Base-by-base conservation (phyloP, 1,140 invertebrate genomes). In the Propsilocerus akamusi region DNA sequence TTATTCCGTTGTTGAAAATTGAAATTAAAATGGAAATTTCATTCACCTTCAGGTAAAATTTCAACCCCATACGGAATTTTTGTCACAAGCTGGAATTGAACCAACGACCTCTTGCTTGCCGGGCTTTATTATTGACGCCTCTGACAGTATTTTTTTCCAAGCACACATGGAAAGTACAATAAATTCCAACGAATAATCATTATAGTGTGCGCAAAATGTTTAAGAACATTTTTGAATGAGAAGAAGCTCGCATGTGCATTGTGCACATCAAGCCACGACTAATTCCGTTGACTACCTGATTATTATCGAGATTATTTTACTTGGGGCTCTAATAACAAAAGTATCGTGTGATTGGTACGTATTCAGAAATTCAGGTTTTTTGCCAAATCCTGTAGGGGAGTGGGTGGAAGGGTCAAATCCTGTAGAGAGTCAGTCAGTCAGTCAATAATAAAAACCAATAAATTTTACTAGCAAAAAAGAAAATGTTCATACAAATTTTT, bases 261-360 rank as follows among this genome's bases (percentile, higher is more conserved):
- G n/a, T n/a, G n/a, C 55, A 76, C 83, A 56, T 76, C 77, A 41
- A 20, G 34, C 12, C 72, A 78, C n/a, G 80, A 85, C 83, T 0
- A 82, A 87, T 63, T 87, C 86, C 55, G 85, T 88, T 58, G 85
- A 85, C 68, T 86, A 84, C 59, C 76, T 88, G 30, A 86, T 87
- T 50, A 78, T 73, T 3, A 67, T 73, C 1, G 83, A 88, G 65
- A 73, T 85, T 0, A 56, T 82, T 12, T 60, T 83, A 3, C 58
- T 86, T 11, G 64, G 82, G 30, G 69, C 80, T 12, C 67, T 88
- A 0, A 72, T 86, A 48, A 73, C 74, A 17, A 86, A 86, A 68
- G 83, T 88, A 0, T 78, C 78, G 0, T 88, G 87, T 56, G 85
- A 88, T 62, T 88, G 87, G 65, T 87, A 82, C 81, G 71, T 87